phyloP scores from a whole-genome alignment of 1,140 invertebrate species.

The Drosophila leontia region DNA sequence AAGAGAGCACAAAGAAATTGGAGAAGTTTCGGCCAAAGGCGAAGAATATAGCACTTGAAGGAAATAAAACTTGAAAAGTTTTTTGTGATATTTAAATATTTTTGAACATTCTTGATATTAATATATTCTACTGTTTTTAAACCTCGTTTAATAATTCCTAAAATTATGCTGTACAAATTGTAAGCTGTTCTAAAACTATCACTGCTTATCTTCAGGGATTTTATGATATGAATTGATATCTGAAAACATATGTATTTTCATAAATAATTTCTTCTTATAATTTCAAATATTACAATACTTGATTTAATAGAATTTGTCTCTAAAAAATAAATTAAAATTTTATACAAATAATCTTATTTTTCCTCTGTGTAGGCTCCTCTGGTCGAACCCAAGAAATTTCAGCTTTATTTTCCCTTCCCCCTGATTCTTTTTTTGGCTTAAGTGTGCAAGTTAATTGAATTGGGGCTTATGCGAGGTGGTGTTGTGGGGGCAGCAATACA shows the following conservation, averaged over 20 bases:
- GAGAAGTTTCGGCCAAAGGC: slow-evolving; percentile 11
- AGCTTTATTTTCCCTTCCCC: slow-evolving; percentile 1
- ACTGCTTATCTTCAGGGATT: not conserved
- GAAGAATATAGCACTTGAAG: slow-evolving; percentile 1
- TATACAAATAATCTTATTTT: not conserved
- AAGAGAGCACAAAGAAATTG: slow-evolving; percentile 35
- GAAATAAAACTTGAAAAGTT: not conserved
- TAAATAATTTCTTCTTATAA: not conserved
- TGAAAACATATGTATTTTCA: not conserved
- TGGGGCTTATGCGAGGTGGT: slow-evolving; percentile 39
- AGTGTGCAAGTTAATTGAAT: slow-evolving; percentile 65
- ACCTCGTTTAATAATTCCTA: not conserved
- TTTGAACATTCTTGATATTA: no score
- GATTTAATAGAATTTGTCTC: not conserved
- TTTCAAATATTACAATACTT: not conserved
- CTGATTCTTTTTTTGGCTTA: slow-evolving; percentile 31
- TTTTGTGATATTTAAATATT: not conserved
- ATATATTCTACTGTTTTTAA: not conserved
- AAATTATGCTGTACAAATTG: not conserved
- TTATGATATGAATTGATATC: not conserved
- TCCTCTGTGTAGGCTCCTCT: not conserved
- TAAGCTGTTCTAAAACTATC: not conserved
- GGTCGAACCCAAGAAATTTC: slow-evolving; percentile 13
- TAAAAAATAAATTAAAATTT: not conserved
- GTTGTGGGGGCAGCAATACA: not conserved